Base-by-base conservation (phyloP, 2,888 invertebrate species). In the Sinohyriopsis cumingii region DNA sequence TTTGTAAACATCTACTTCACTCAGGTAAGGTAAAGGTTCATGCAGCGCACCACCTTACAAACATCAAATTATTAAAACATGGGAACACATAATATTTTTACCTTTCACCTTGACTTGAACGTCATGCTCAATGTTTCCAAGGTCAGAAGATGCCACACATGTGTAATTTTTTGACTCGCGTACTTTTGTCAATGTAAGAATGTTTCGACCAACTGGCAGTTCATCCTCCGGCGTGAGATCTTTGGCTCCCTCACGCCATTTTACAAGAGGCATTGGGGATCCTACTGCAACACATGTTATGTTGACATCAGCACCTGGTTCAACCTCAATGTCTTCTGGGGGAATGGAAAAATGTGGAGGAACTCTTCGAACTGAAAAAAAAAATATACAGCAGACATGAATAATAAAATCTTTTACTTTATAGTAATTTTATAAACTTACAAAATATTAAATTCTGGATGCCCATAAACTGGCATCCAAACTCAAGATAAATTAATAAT, bases 251-350 rank as follows among this genome's bases (percentile, higher is more conserved):
- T 88, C 83, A 59, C 87, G 88, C 91, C 91, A 92, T 91, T 96
- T 97, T 68, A 99, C 98, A 84, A 94, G 94, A 1, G 99, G 99
- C 98, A 99, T 98, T 9, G 99, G 99, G 0, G 98, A 96, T 25
- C 99, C 99, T 54, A 96, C 95, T 18, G 99, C 99, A 68, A 98
- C 97, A 90, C 99, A 99, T 70, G 97, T 97, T 79, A 99, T 92
- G 90, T 96, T 98, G 82, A 98, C 92, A 88, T 95, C 94, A 0
- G 95, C 95, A 20, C 97, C 97, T 65, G 97, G 92, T 93, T 95
- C 96, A 67, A 99, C 97, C 94, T 73, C 79, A 18, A 72, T 63
- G 59, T 78, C 78, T 28, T 76, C 72, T 65, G 98, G 97, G 25
- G 95, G 95, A 77, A 96, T 95, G 20, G 98, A 96, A 91, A 99